Percentiles rank a stretch among this genome's conserved stretches.
phyloP scores from a whole-genome alignment of 2,888 invertebrate genomes.

The Apomyelois bistriatella region DNA sequence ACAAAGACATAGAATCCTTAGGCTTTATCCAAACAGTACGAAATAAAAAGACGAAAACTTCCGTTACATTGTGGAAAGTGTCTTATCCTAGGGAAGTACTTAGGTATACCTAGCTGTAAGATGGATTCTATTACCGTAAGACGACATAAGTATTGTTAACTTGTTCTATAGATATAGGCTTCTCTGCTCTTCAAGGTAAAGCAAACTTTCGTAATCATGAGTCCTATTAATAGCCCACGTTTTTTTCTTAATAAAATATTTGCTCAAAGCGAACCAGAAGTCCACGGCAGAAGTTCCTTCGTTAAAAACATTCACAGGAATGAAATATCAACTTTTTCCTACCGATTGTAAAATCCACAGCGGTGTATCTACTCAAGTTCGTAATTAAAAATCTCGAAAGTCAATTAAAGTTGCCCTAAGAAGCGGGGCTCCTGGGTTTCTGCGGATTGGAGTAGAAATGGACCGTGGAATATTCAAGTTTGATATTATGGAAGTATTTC shows the following conservation, averaged over 20 bases:
- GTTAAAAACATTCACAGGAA: conserved; percentile 38
- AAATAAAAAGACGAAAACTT: too few relatives aligned
- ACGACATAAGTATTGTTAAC: too few relatives aligned
- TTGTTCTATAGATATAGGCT: too few relatives aligned
- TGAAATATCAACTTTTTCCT: conserved; percentile 48
- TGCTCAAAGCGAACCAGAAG: neutral
- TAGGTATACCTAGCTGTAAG: too few relatives aligned
- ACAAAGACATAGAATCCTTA: too few relatives aligned
- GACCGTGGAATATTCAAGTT: conserved; percentile 56
- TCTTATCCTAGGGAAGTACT: too few relatives aligned
- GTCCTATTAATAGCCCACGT: neutral
- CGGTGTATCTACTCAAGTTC: conserved; percentile 54
- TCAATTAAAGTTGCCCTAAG: conserved; percentile 63
- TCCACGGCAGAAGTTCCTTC: conserved; percentile 33
- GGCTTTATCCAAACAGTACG: too few relatives aligned
- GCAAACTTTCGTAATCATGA: too few relatives aligned
- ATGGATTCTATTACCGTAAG: too few relatives aligned
- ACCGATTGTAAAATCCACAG: conserved; percentile 42
- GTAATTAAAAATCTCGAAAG: conserved; percentile 75
- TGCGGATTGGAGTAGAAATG: conserved; percentile 51
- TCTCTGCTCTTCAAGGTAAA: too few relatives aligned
- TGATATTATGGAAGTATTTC: conserved; percentile 31
- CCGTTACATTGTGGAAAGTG: too few relatives aligned
- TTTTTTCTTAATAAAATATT: neutral
- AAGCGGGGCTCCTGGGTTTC: conserved; percentile 34